phyloP scores from a whole-genome alignment of 1,140 invertebrate species.

The Lasaia peninsularis region DNA sequence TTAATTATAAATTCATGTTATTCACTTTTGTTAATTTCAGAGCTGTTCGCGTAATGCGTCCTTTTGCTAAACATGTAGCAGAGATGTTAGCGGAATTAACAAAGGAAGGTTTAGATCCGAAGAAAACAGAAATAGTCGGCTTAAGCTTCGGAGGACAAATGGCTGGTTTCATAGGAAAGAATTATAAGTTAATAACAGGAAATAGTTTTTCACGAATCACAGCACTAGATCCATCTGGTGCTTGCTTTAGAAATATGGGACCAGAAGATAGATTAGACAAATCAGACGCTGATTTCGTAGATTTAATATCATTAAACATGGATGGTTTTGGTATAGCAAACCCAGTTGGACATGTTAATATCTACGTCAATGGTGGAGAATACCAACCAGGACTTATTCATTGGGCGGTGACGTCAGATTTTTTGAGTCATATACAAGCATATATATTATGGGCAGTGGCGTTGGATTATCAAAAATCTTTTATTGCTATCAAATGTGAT shows the following conservation, averaged over 20 bases:
- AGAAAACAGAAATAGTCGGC: conserved; percentile 19
- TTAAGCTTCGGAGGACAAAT: conserved; percentile 23
- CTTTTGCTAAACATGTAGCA: conserved; percentile 20
- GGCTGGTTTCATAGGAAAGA: conserved; percentile 22
- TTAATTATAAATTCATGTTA: too few species aligned
- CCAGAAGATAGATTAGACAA: conserved; percentile 29
- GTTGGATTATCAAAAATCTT: not conserved
- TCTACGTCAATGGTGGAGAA: conserved; percentile 5
- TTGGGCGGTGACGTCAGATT: too few species aligned
- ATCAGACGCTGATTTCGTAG: conserved; percentile 38
- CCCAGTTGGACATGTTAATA: conserved; percentile 77
- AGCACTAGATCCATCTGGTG: conserved; percentile 6
- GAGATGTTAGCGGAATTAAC: conserved; percentile 22
- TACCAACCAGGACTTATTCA: not conserved
- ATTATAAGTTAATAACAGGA: conserved; percentile 16
- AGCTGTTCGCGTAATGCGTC: conserved; percentile 12
- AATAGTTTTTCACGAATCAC: conserved; percentile 13
- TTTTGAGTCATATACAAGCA: too few species aligned
- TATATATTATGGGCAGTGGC: too few species aligned
- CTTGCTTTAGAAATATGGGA: conserved; percentile 18
- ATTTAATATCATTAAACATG: conserved; percentile 81
- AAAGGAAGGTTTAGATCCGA: conserved; percentile 14
- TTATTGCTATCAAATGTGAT: conserved; percentile 4
- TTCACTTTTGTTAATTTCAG: conserved; percentile 18
- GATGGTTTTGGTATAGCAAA: conserved; percentile 80